Base-by-base conservation (phyloP, 1,140 invertebrate species). In the Fopius arisanus region DNA sequence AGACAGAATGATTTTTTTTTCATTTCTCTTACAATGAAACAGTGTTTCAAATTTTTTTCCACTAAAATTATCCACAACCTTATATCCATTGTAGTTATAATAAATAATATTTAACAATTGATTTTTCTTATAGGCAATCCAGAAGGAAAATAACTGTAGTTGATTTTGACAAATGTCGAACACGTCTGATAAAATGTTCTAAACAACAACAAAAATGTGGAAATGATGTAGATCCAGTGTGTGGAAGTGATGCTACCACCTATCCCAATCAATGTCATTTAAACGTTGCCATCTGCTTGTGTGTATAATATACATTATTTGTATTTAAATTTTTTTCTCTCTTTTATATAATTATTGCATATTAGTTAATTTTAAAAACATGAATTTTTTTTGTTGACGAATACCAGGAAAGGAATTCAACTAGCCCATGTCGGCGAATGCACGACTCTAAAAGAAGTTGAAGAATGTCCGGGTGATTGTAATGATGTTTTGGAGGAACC, bases 401-500 rank as follows among this genome's bases (percentile, higher is more conserved):
- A 37, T 41, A 80, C 84, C 41, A 95, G 94, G 77, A 94, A 94
- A 87, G 93, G 94, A 72, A 92, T 96, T 48, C 94, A 96, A 86
- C 86, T 96, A 79, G 94, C 96, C 19, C 96, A 96, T 83, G 90
- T 95, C 72, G 95, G 96, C 19, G 92, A 94, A 83, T 97, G 96
- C 83, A 94, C 94, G 21, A 90, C 93, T 78, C 88, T 96, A 75
- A 92, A 93, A 67, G 90, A 93, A 43, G 89, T 90, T 37, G 91
- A 92, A 76, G 89, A 92, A 65, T 96, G 94, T 82, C 93, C 93
- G 0, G 89, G 90, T 70, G 89, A 90, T 72, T 96, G 95, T 82
- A 91, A 90, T 66, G 90, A 93, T 54, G 90, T 90, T n/a, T 82
- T 88, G 72, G 90, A 90, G 77, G 91, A 95, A 82, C 94, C 94